Conservation (phyloP, 2,797 vertebrate species). For the Protosalanx chinensis region DNA sequence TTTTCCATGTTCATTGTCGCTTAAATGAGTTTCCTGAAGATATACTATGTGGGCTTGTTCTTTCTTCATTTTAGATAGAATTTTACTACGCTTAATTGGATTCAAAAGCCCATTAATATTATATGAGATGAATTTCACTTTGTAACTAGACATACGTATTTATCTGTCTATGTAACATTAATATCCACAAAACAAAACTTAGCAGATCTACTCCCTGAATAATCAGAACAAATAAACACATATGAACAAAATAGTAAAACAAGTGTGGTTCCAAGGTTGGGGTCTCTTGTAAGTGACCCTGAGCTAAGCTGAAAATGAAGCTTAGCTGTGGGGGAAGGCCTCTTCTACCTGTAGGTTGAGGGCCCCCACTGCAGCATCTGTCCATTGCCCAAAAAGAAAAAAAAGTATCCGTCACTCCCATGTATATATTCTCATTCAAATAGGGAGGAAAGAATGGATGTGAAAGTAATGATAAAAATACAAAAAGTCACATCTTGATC, state of each 20-base stretch:
- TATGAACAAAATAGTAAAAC: constrained; percentile 7
- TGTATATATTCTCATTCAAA: constrained; percentile 9
- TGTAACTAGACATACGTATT: no score
- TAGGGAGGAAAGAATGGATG: constrained; percentile 3
- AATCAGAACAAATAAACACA: constrained; percentile 4
- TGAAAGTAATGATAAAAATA: background rate
- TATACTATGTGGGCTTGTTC: constrained; percentile 21
- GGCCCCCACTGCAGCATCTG: background rate
- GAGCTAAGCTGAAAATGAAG: constrained; percentile 5
- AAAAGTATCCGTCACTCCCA: background rate
- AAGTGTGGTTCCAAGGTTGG: constrained; percentile 22
- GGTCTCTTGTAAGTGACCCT: constrained; percentile 21
- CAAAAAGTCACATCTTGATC: no score
- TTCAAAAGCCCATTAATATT: constrained; percentile 34
- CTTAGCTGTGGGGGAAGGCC: constrained; percentile 15
- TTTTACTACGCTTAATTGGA: constrained; percentile 20
- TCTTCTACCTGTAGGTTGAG: constrained; percentile 7
- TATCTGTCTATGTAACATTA: background rate
- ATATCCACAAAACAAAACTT: constrained; percentile 5
- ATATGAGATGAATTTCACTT: constrained; percentile 18
- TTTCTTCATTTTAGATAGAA: constrained; percentile 22
- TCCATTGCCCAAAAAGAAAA: no score
- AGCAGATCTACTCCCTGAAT: constrained; percentile 16
- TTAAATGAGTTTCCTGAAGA: constrained; percentile 26
- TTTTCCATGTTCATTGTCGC: constrained; percentile 13